Conservation (phyloP, 2,797 vertebrate species). For the Protosalanx chinensis region DNA sequence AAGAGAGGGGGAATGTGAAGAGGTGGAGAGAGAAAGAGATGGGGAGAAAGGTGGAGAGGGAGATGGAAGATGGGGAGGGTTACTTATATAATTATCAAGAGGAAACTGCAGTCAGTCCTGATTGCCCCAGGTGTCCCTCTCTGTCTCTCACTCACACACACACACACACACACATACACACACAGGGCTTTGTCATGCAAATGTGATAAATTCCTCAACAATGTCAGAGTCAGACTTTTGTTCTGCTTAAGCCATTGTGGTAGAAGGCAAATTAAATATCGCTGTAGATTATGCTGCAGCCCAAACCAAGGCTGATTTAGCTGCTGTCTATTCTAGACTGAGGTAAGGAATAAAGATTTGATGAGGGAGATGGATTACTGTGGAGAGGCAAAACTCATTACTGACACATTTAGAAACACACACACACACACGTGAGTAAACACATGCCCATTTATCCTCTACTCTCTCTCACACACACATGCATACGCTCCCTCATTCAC, state of each 20-base stretch:
- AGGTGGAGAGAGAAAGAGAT: not conserved
- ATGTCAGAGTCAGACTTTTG: not conserved
- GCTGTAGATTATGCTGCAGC: not conserved
- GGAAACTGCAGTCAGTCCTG: not conserved
- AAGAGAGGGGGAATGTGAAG: not conserved
- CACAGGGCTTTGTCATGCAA: not conserved
- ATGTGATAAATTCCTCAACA: not conserved
- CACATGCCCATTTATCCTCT: not conserved
- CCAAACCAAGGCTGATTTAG: not conserved
- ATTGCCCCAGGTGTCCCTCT: not conserved
- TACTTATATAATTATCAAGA: not conserved
- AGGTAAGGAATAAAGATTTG: not conserved
- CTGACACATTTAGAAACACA: not conserved
- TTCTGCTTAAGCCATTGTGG: not conserved
- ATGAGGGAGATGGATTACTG: not conserved
- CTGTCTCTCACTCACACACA: conserved; percentile 11
- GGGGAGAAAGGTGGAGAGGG: not conserved
- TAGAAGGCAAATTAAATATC: not conserved
- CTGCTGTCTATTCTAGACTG: not conserved
- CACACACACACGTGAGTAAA: no score
- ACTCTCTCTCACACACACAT: not conserved
- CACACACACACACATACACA: conserved; percentile 5
- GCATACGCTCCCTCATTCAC: not conserved
- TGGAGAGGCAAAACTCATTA: not conserved
- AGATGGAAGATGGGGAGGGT: no score